Percentiles rank a stretch among this genome's conserved stretches.
phyloP scores from a whole-genome alignment of 2,797 vertebrate genomes.

The Coilia nasus region DNA sequence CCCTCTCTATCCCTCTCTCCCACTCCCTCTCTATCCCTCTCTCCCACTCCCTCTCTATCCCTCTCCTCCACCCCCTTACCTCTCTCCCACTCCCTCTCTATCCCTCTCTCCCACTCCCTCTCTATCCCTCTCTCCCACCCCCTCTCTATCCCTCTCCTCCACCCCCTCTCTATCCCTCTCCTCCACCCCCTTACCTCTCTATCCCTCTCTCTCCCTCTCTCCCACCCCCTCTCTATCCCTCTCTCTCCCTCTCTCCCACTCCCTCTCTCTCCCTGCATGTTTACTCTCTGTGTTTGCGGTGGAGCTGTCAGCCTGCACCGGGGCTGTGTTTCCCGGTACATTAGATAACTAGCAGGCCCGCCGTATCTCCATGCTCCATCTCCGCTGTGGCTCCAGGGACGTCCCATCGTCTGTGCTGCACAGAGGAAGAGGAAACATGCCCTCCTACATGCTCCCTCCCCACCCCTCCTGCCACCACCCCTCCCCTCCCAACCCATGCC shows the following conservation, averaged over 20 bases:
- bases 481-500: background rate
- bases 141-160: too few species aligned
- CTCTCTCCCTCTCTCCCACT: background rate
- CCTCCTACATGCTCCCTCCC: background rate
- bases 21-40: background rate
- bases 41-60: background rate
- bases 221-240: background rate
- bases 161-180: background rate
- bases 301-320: background rate
- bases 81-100: background rate
- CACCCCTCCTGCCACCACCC: background rate
- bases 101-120: background rate
- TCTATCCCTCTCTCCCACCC: background rate
- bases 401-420: background rate
- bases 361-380: slow-evolving; percentile 8
- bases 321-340: background rate
- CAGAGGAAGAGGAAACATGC: background rate
- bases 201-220: background rate
- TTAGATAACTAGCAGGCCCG: background rate
- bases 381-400: background rate
- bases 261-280: background rate
- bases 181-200: background rate
- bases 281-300: background rate
- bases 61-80: background rate
- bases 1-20: background rate